phyloP scores from a whole-genome alignment of 2,113 vertebrate species.

The Strigops habroptila region DNA sequence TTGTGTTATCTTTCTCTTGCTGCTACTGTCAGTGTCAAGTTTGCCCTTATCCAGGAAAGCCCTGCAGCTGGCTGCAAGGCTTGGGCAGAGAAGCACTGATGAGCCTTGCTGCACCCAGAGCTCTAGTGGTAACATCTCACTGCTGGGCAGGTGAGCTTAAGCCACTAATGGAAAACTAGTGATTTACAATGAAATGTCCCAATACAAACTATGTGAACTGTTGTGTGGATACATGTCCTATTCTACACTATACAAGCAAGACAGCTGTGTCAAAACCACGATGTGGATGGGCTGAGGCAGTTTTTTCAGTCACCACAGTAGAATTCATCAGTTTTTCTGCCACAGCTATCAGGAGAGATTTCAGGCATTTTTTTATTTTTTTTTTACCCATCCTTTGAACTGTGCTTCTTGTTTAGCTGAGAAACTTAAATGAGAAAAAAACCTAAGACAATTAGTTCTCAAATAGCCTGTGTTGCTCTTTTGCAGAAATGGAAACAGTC shows the following conservation, averaged over 20 bases:
- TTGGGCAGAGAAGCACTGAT: background rate
- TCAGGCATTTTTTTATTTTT: background rate
- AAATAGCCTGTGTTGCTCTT: background rate
- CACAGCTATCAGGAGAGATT: background rate
- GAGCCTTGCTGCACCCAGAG: background rate
- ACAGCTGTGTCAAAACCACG: background rate
- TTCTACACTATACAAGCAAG: background rate
- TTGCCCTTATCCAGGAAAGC: rapidly evolving
- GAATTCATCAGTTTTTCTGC: background rate
- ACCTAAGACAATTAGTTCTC: background rate
- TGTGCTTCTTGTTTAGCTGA: background rate
- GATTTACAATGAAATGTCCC: background rate
- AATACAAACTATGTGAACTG: rapidly evolving
- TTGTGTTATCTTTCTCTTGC: background rate
- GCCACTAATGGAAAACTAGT: background rate
- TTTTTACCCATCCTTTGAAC: background rate
- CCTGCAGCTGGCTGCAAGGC: background rate
- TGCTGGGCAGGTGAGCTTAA: background rate
- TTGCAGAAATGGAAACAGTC: background rate
- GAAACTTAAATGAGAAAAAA: background rate
- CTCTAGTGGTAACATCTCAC: rapidly evolving
- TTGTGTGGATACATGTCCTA: background rate
- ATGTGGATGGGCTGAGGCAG: rapidly evolving
- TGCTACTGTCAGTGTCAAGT: background rate
- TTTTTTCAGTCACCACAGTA: background rate